Evolutionary conservation across 2,888 invertebrate species (phyloP).

Genomic region (Microctonus aethiopoides): DNA sequence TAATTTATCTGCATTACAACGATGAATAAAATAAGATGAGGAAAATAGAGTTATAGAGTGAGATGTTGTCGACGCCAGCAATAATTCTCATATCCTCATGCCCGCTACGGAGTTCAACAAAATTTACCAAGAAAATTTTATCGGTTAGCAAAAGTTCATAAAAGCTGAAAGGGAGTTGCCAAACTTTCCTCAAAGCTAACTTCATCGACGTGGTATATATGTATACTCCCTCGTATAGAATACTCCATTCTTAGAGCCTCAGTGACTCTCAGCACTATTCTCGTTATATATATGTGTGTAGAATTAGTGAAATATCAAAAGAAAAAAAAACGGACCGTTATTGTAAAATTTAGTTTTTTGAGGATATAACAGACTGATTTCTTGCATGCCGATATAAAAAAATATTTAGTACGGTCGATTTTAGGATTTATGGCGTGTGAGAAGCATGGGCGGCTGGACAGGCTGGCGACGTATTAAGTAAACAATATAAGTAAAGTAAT

Average conservation of each 20-base stretch:
- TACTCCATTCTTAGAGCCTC: conserved; percentile 2
- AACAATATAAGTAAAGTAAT: too few relatives aligned
- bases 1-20: not conserved
- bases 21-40: too few relatives aligned
- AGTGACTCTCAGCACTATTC: not conserved
- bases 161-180: conserved; percentile 14
- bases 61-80: not conserved
- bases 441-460: too few relatives aligned
- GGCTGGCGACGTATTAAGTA: too few relatives aligned
- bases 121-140: conserved; percentile 7
- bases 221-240: not conserved
- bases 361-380: too few relatives aligned
- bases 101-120: not conserved
- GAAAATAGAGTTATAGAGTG: not conserved
- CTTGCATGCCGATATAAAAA: too few relatives aligned
- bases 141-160: conserved; percentile 18
- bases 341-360: too few relatives aligned
- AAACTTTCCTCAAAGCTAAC: conserved; percentile 22
- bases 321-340: too few relatives aligned
- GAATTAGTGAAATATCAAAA: too few relatives aligned
- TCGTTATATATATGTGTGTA: not conserved
- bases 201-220: not conserved
- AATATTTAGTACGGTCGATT: too few relatives aligned
- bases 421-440: too few relatives aligned
- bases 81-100: conserved; percentile 10